phyloP scores from a whole-genome alignment of 2,888 invertebrate genomes.

The Marronus borbonicus region DNA sequence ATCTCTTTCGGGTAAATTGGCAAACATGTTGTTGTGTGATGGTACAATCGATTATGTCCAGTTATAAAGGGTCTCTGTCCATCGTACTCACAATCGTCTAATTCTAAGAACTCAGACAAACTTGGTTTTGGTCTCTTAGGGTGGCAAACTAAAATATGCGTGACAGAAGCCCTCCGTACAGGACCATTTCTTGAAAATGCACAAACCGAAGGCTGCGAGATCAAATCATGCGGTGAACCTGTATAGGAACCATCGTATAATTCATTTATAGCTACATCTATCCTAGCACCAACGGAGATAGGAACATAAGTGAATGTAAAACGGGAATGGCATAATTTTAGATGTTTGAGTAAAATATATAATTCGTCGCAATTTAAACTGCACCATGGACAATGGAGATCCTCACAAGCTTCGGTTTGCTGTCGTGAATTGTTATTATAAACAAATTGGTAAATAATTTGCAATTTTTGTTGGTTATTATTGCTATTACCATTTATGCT shows the following conservation, averaged over 20 bases:
- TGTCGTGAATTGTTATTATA: constrained; percentile 96
- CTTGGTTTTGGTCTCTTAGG: constrained; percentile 79
- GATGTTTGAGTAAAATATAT: constrained; percentile 92
- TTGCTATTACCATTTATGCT: constrained; percentile 67
- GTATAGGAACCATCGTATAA: constrained; percentile 96
- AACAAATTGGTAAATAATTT: constrained; percentile 95
- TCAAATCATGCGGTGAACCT: constrained; percentile 92
- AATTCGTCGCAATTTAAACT: constrained; percentile 89
- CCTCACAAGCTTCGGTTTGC: constrained; percentile 95
- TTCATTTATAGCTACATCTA: constrained; percentile 97
- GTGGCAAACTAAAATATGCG: constrained; percentile 85
- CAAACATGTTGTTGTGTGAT: constrained; percentile 94
- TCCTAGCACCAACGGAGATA: constrained; percentile 82
- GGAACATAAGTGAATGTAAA: constrained; percentile 95
- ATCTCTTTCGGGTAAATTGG: constrained; percentile 96
- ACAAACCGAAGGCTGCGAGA: constrained; percentile 81
- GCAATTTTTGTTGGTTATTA: constrained; percentile 74
- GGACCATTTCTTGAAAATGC: constrained; percentile 81
- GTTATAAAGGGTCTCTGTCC: constrained; percentile 91
- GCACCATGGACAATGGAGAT: constrained; percentile 97
- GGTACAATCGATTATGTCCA: constrained; percentile 84
- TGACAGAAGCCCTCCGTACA: constrained; percentile 82
- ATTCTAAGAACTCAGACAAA: constrained; percentile 90
- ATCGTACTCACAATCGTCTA: constrained; percentile 89
- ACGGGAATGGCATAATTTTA: constrained; percentile 93